Percentiles rank a stretch among this genome's conserved stretches.
Evolutionary conservation across 2,797 vertebrate genomes (phyloP).

Genomic region (Alosa sapidissima): DNA sequence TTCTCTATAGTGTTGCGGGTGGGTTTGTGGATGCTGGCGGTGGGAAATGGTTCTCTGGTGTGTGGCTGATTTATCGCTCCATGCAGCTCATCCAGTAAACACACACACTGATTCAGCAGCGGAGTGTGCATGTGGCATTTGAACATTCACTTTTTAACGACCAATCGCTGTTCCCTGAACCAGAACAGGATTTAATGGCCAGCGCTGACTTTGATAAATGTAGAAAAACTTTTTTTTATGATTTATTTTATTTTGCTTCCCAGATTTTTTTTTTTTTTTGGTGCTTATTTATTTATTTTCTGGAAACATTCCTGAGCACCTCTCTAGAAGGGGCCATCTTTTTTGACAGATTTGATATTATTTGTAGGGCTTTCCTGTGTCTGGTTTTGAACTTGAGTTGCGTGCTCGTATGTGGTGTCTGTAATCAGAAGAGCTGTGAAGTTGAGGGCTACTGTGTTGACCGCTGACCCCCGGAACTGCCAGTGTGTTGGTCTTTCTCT

Average conservation of each 20-base stretch:
- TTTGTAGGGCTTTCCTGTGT: background rate
- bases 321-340: no score
- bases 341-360: background rate
- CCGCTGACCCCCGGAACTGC: background rate
- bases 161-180: slow-evolving; percentile 14
- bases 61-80: slow-evolving; percentile 13
- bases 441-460: background rate
- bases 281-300: background rate
- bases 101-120: slow-evolving; percentile 18
- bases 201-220: slow-evolving; percentile 17
- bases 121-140: slow-evolving; percentile 17
- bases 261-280: background rate
- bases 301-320: background rate
- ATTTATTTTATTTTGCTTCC: slow-evolving; percentile 1
- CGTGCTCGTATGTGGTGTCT: background rate
- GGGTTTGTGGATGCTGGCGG: background rate
- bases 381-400: background rate
- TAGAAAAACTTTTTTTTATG: slow-evolving; percentile 16
- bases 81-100: slow-evolving; percentile 4
- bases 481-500: background rate
- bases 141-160: slow-evolving; percentile 16
- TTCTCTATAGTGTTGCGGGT: background rate
- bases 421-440: background rate
- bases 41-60: background rate
- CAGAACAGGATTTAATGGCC: slow-evolving; percentile 24